Evolutionary conservation across 2,113 vertebrate species (phyloP).

Genomic region (Nycticebus coucang): DNA sequence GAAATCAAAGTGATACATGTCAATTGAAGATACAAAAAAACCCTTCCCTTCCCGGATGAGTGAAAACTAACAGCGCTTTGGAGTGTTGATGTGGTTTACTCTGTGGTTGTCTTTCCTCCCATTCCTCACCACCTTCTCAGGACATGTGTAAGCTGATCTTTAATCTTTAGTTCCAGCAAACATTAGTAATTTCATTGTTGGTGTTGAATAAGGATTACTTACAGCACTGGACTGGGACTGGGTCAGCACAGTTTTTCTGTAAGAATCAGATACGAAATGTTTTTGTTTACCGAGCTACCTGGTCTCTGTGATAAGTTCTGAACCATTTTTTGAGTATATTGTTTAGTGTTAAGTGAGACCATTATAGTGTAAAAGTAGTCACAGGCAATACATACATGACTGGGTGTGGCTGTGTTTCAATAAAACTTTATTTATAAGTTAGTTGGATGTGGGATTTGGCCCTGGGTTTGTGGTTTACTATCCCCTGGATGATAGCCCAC

Average conservation of each 20-base stretch:
- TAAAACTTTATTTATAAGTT: conserved; percentile 57
- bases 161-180: neutral
- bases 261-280: neutral
- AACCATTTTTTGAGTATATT: neutral
- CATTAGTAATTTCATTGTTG: neutral
- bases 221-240: neutral
- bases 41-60: neutral
- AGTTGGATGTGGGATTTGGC: neutral
- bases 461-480: neutral
- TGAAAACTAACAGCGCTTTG: neutral
- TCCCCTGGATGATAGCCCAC: neutral
- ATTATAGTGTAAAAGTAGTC: neutral
- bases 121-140: neutral
- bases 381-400: neutral
- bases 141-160: neutral
- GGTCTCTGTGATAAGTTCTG: neutral
- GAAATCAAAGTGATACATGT: conserved; percentile 40
- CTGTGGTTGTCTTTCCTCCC: neutral
- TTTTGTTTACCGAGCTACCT: neutral
- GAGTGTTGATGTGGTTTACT: neutral
- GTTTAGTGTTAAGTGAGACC: neutral
- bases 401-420: neutral
- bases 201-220: neutral
- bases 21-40: neutral
- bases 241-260: neutral